Conservation (phyloP, 2,113 vertebrate genomes). For the Setophaga kirtlandii region DNA sequence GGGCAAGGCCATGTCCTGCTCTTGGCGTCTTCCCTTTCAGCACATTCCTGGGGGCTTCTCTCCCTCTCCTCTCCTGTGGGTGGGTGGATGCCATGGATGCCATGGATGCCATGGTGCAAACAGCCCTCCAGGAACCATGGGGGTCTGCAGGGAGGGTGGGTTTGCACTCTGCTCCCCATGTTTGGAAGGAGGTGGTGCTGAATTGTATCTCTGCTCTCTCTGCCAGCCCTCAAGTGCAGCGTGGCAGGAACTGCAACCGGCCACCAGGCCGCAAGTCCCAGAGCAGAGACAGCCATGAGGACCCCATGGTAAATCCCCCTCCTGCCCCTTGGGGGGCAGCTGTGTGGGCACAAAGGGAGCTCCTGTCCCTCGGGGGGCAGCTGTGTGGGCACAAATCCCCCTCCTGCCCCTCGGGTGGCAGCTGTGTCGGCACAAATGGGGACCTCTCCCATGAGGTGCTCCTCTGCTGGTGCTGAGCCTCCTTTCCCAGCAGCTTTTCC, state of each 20-base stretch:
- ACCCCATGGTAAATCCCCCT: not conserved
- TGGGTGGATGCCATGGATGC: not conserved
- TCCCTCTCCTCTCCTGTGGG: rapidly evolving
- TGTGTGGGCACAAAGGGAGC: not conserved
- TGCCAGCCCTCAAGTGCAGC: constrained; percentile 19
- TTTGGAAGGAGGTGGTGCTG: not conserved
- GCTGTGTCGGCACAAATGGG: not conserved
- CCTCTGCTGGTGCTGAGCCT: not conserved
- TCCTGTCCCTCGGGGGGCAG: not conserved
- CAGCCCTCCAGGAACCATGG: not conserved
- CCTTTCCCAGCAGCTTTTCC: not conserved
- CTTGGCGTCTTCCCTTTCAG: not conserved
- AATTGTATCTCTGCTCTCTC: not conserved
- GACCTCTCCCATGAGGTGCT: not conserved
- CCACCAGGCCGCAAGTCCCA: not conserved
- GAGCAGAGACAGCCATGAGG: not conserved
- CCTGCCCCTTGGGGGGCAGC: not conserved
- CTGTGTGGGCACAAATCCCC: not conserved
- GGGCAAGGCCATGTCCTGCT: not conserved
- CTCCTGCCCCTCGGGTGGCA: not conserved
- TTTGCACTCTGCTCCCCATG: not conserved
- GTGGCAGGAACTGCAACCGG: not conserved
- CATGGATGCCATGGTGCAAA: not conserved
- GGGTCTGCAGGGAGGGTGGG: not conserved
- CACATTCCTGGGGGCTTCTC: not conserved